These are phyloP conservation scores for Argyresthia goedartella DNA, from an alignment of 2,888 invertebrate genomes.

Conservation along the genomic window DNA sequence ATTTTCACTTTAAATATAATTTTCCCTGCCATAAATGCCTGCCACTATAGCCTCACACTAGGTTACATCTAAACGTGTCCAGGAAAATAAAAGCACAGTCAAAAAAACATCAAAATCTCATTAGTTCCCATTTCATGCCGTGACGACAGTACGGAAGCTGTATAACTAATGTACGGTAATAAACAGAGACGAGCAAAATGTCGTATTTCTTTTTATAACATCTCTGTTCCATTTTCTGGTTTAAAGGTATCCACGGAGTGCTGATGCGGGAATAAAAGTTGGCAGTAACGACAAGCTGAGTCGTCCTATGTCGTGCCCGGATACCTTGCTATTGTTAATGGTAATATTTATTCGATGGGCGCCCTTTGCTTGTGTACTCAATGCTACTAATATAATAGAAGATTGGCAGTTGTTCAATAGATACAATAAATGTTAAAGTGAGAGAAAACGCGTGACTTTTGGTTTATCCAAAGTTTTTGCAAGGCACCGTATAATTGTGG, in stretches of 20 bases:
- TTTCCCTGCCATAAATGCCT: too few relatives aligned
- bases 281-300: slow-evolving; percentile 9
- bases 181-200: slow-evolving; percentile 63
- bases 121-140: slow-evolving; percentile 69
- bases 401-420: too few relatives aligned
- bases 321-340: neutral
- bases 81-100: slow-evolving; percentile 68
- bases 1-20: too few relatives aligned
- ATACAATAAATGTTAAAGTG: too few relatives aligned
- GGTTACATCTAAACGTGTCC: slow-evolving; percentile 32
- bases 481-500: too few relatives aligned
- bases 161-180: slow-evolving; percentile 70
- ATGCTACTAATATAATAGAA: too few relatives aligned
- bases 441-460: too few relatives aligned
- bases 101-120: slow-evolving; percentile 72
- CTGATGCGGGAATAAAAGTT: slow-evolving; percentile 28
- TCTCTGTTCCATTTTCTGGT: slow-evolving; percentile 59
- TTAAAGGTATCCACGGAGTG: slow-evolving; percentile 48
- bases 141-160: slow-evolving; percentile 68
- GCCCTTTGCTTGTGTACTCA: neutral
- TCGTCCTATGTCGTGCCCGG: neutral
- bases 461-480: neutral
- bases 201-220: slow-evolving; percentile 69
- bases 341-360: neutral
- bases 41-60: neutral